Evolutionary conservation across 2,888 invertebrate genomes (phyloP).

Genomic region (Mellilla xanthometata): DNA sequence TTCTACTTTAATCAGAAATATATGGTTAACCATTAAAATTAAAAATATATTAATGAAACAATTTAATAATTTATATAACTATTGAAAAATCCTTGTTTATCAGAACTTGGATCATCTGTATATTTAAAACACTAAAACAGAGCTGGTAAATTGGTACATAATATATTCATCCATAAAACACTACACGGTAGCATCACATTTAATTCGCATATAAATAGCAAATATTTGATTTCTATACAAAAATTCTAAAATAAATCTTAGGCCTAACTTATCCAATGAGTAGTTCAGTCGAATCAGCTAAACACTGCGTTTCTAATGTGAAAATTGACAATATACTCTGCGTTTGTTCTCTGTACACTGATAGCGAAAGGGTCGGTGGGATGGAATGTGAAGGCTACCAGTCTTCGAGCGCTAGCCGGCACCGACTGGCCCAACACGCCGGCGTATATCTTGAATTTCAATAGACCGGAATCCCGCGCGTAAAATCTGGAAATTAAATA

Average conservation of each 20-base stretch:
- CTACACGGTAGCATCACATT: constrained; percentile 38
- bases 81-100: too few species aligned
- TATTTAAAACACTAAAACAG: too few species aligned
- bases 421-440: constrained; percentile 88
- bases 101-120: too few species aligned
- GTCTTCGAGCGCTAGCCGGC: constrained; percentile 87
- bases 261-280: too few species aligned
- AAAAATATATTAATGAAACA: too few species aligned
- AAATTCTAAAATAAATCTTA: neutral
- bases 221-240: constrained; percentile 13
- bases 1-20: too few species aligned
- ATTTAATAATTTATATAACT: too few species aligned
- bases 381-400: constrained; percentile 98
- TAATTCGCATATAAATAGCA: constrained; percentile 10
- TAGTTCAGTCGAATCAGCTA: constrained; percentile 44
- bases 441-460: constrained; percentile 95
- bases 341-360: constrained; percentile 95
- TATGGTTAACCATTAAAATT: too few species aligned
- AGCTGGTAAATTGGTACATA: too few species aligned
- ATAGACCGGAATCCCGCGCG: constrained; percentile 89
- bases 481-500: constrained; percentile 84
- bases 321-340: constrained; percentile 97
- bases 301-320: constrained; percentile 89
- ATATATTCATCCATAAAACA: constrained; percentile 13
- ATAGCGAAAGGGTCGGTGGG: constrained; percentile 98